Conservation (phyloP, 2,113 vertebrate species). For the Ibidorhyncha struthersii region DNA sequence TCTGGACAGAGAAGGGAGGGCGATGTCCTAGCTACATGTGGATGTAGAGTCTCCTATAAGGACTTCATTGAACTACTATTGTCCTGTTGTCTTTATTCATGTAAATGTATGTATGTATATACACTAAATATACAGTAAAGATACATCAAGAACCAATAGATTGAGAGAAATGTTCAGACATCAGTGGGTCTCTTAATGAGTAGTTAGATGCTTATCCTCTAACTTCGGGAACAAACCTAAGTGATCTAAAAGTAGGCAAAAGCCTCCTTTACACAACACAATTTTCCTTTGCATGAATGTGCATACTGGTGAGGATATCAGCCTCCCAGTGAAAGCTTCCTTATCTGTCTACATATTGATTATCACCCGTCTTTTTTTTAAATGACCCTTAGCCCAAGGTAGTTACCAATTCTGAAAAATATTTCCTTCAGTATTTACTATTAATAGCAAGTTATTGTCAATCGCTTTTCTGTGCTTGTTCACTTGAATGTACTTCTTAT, state of each 20-base stretch:
- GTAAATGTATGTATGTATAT: neutral
- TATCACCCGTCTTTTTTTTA: neutral
- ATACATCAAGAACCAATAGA: neutral
- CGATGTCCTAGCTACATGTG: rapidly evolving
- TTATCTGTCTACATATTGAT: neutral
- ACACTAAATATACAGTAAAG: neutral
- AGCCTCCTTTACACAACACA: neutral
- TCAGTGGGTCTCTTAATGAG: neutral
- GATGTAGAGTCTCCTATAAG: neutral
- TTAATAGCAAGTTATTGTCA: neutral
- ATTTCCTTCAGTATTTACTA: neutral
- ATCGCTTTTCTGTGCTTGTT: neutral
- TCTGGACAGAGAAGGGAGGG: neutral
- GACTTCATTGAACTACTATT: neutral
- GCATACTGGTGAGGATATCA: neutral
- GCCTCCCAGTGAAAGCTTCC: neutral
- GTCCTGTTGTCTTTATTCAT: neutral
- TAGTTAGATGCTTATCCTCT: neutral
- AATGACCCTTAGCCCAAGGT: neutral
- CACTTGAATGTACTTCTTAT: neutral
- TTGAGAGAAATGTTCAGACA: neutral
- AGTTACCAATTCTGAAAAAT: neutral
- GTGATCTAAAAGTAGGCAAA: neutral
- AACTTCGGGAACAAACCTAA: neutral
- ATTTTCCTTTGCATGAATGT: neutral